phyloP scores from a whole-genome alignment of 2,797 vertebrate genomes.

The Brotogeris chrysoptera region DNA sequence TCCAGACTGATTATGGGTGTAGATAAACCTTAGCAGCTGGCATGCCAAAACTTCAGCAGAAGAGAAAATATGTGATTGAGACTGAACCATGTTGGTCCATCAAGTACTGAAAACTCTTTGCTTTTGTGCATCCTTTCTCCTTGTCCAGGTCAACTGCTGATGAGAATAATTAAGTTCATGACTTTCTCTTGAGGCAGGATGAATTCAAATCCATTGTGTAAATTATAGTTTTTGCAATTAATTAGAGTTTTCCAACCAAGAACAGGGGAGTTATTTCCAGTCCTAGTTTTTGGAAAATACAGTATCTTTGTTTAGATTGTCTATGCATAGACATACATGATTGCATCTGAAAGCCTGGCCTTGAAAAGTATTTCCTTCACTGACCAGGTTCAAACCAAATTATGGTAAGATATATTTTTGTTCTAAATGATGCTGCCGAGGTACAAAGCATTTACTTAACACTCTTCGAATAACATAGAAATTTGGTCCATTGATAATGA shows the following conservation, averaged over 20 bases:
- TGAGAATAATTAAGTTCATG: background rate
- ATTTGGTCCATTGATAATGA: background rate
- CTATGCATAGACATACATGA: background rate
- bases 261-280: background rate
- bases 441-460: background rate
- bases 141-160: background rate
- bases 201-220: background rate
- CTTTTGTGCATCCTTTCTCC: background rate
- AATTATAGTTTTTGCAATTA: background rate
- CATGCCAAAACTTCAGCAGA: background rate
- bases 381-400: background rate
- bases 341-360: background rate
- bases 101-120: background rate
- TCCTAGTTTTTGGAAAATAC: background rate
- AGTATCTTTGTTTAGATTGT: background rate
- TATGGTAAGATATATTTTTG: background rate
- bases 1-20: background rate
- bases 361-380: background rate
- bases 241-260: background rate
- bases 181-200: background rate
- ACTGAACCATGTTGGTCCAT: background rate
- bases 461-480: background rate
- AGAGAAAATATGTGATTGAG: background rate
- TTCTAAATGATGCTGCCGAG: background rate
- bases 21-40: background rate